A percentile compares a stretch with the other conserved stretches of the same genome.
Conservation (phyloP, 2,113 vertebrate species). For the Myotis davidii region DNA sequence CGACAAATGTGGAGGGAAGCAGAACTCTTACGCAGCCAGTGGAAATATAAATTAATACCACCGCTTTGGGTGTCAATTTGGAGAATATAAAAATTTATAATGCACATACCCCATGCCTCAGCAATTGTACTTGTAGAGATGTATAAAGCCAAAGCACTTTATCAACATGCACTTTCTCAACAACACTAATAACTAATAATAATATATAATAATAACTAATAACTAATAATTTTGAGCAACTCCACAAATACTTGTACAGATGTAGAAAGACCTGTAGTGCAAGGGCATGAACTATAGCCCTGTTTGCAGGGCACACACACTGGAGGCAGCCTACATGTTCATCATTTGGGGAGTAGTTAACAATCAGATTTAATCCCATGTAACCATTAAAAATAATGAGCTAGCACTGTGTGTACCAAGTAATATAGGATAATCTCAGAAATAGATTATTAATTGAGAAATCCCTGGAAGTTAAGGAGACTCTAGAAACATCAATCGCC, state of each 20-base stretch:
- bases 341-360: background rate
- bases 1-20: background rate
- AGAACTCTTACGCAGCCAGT: background rate
- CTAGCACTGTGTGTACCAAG: background rate
- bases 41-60: background rate
- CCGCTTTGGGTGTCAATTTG: background rate
- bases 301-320: background rate
- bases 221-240: too few relatives aligned
- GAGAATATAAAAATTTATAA: background rate
- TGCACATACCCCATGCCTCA: background rate
- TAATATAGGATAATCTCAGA: background rate
- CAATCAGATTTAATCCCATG: slow-evolving; percentile 37
- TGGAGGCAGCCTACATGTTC: background rate
- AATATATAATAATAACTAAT: too few relatives aligned
- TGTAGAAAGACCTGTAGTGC: background rate
- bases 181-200: too few relatives aligned
- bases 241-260: background rate
- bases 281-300: background rate
- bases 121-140: background rate
- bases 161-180: too few relatives aligned
- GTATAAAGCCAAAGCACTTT: background rate
- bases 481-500: background rate
- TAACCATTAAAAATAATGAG: slow-evolving; percentile 51
- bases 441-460: slow-evolving; percentile 35
- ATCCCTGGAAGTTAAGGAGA: slow-evolving; percentile 37